Percentiles rank a stretch among this genome's conserved stretches.
phyloP scores from a whole-genome alignment of 2,797 vertebrate genomes.

The Lepilemur septentrionalis region DNA sequence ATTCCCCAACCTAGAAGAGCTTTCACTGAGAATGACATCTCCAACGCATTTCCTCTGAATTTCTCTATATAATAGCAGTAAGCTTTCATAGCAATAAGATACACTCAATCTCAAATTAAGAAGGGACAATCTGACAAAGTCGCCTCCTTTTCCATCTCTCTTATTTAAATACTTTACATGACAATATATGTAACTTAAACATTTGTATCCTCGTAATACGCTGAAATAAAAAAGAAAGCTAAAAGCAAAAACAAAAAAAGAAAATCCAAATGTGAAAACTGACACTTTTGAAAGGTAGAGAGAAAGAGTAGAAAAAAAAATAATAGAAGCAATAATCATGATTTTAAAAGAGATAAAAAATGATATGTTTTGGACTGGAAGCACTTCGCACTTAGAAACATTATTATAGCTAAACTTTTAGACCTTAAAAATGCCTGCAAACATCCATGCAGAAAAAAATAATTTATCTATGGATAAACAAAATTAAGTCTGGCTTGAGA shows the following conservation, averaged over 20 bases:
- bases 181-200: no score
- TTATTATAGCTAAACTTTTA: neutral
- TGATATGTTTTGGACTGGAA: neutral
- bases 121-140: neutral
- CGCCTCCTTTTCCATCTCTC: neutral
- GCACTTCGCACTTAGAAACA: neutral
- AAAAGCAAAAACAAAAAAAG: neutral
- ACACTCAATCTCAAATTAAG: neutral
- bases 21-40: neutral
- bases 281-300: neutral
- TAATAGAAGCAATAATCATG: neutral
- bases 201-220: no score
- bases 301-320: neutral
- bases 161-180: neutral
- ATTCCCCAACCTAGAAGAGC: neutral
- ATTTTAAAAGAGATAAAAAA: neutral
- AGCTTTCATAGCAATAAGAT: neutral
- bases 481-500: neutral
- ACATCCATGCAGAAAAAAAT: neutral
- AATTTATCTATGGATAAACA: neutral
- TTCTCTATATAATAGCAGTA: neutral
- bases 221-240: no score
- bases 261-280: neutral
- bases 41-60: neutral
- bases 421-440: neutral